Conservation (phyloP, 1,140 invertebrate species). For the Drosophila willistoni region DNA sequence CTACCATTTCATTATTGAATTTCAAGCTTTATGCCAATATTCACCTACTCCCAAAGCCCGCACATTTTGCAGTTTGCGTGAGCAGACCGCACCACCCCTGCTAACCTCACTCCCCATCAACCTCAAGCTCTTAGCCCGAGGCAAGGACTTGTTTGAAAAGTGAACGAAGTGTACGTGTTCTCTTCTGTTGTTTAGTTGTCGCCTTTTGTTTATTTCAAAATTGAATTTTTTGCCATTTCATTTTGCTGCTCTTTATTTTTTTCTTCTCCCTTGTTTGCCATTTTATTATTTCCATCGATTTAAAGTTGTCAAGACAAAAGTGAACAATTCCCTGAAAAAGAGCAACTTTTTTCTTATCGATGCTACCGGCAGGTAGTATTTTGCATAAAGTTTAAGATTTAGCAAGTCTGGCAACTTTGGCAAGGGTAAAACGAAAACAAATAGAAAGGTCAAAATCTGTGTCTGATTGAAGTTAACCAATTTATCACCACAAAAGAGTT, state of each 20-base stretch:
- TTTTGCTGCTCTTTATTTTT: constrained; percentile 29
- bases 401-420: constrained; percentile 10
- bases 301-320: constrained; percentile 36
- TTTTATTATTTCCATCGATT: constrained; percentile 54
- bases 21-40: constrained; percentile 27
- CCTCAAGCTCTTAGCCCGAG: constrained; percentile 6
- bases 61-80: constrained; percentile 43
- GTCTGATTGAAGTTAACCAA: constrained; percentile 4
- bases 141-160: constrained; percentile 2
- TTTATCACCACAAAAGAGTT: neutral
- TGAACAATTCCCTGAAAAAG: neutral
- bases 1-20: constrained; percentile 37
- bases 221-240: constrained; percentile 60
- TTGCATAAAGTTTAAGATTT: constrained; percentile 15
- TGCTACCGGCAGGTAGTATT: neutral
- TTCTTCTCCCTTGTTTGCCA: constrained; percentile 29
- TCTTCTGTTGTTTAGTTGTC: neutral
- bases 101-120: neutral
- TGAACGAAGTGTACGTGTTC: constrained; percentile 2
- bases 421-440: neutral
- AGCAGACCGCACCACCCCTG: neutral
- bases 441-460: neutral
- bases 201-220: constrained; percentile 61
- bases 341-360: neutral
- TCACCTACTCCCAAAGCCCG: constrained; percentile 32